These are phyloP conservation scores for Orthonychiurus folsomi DNA, from an alignment of 2,888 invertebrate species.

Conservation along the genomic window DNA sequence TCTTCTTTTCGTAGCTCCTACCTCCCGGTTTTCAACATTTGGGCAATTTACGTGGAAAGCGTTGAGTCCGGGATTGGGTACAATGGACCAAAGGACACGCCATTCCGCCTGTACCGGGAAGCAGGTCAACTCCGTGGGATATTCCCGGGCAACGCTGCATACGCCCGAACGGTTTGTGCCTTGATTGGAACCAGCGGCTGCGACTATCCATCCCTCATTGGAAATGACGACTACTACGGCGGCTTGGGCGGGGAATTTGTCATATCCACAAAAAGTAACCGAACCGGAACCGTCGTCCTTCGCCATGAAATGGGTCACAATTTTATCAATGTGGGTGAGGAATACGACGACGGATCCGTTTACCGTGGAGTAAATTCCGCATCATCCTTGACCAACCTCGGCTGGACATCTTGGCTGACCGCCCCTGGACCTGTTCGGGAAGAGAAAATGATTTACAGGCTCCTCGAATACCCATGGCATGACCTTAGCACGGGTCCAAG, in stretches of 20 bases:
- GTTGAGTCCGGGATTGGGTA: too few species aligned
- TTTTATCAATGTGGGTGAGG: constrained; percentile 6
- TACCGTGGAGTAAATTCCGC: constrained; percentile 19
- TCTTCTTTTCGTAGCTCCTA: too few species aligned
- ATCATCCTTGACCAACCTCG: constrained; percentile 9
- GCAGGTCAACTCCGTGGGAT: constrained; percentile 15
- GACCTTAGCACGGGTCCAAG: constrained; percentile 7
- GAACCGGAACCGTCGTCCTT: constrained; percentile 33
- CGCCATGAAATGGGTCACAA: too few species aligned
- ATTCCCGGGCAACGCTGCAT: constrained; percentile 16
- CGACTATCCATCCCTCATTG: constrained; percentile 14
- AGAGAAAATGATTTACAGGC: constrained; percentile 17
- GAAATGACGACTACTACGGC: constrained; percentile 16
- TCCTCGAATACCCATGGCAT: constrained; percentile 18
- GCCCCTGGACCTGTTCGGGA: constrained; percentile 14
- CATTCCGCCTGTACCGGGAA: constrained; percentile 24
- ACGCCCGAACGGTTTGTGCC: constrained; percentile 15
- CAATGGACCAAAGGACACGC: constrained; percentile 28
- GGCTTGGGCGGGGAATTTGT: too few species aligned
- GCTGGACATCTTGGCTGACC: constrained; percentile 20
- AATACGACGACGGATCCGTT: constrained; percentile 10
- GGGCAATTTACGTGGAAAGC: constrained; percentile 30
- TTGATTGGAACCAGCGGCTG: constrained; percentile 14
- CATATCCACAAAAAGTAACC: constrained; percentile 30
- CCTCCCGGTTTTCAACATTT: constrained; percentile 34